Percentiles rank a stretch among this genome's conserved stretches.
These are phyloP conservation scores for Lasioglossum albipes DNA, from an alignment of 1,140 invertebrate genomes.

Conservation along the genomic window DNA sequence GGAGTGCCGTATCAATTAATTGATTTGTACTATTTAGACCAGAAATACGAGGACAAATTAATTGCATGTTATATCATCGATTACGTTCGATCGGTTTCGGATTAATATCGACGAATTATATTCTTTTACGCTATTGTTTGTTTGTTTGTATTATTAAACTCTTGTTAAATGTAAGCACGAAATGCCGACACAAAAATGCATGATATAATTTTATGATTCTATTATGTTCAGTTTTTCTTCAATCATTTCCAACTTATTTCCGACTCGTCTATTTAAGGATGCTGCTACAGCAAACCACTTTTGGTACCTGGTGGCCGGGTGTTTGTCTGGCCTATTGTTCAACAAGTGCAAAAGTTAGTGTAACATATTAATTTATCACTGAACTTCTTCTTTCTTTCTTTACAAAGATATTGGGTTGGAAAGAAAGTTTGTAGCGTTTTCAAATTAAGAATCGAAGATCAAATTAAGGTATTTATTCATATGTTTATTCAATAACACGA, in stretches of 20 bases:
- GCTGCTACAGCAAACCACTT: constrained; percentile 93
- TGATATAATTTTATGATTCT: background rate
- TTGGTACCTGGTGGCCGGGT: constrained; percentile 96
- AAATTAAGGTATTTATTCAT: too few species aligned
- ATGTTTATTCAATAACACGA: too few species aligned
- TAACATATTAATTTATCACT: constrained; percentile 28
- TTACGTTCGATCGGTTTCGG: background rate
- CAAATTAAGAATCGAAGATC: too few species aligned
- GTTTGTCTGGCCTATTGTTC: constrained; percentile 97
- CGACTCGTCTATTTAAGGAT: constrained; percentile 83
- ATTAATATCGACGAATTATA: too few species aligned
- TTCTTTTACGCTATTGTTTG: background rate
- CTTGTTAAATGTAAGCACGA: background rate
- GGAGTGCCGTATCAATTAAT: constrained; percentile 45
- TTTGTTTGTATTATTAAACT: background rate
- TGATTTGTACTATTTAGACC: constrained; percentile 26
- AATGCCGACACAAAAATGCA: background rate
- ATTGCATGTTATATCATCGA: background rate
- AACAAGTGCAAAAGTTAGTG: constrained; percentile 94
- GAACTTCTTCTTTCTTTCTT: constrained; percentile 2
- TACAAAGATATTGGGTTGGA: background rate
- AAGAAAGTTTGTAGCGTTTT: too few species aligned
- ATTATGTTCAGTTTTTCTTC: background rate
- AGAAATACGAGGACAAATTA: background rate
- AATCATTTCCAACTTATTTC: constrained; percentile 20